Base-by-base conservation (phyloP, 2,888 invertebrate genomes). In the Orthosia incerta region DNA sequence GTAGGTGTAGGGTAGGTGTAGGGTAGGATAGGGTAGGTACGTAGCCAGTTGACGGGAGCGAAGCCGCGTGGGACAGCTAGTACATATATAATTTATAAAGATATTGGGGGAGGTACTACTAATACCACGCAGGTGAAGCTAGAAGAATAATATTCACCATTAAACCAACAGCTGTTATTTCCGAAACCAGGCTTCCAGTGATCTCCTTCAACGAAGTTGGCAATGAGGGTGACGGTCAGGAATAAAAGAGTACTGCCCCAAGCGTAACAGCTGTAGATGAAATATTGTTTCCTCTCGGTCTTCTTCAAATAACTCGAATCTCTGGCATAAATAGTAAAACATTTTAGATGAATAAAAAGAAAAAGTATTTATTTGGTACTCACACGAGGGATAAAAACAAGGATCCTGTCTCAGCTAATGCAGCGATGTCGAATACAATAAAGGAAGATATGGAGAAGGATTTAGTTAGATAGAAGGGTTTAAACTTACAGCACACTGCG, bases 131-230 rank as follows among this genome's bases (percentile, higher is more conserved):
- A 1, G 9, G 39, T 1, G 39, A 1, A 39, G 9, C 31, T 3
- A 39, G 39, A 9, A 39, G 39, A 39, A 7, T 39, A 39, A 39
- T 39, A 39, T 39, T 60, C 92, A 97, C 98, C 97, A 81, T 90
- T 91, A 89, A 98, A 97, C 98, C 98, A 98, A 90, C 98, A 98
- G 65, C 89, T 92, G 62, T 70, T 71, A 50, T 94, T 55, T 1
- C 97, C 97, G 68, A 98, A 96, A 63, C 97, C 96, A 0, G 97
- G 97, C 76, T 96, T 97, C 78, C 95, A 91, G 76, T 97, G 97
- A 18, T 91, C 86, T 0, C 97, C 97, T 18, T 97, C 96, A 0
- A 90, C 89, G 78, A 97, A 95, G 86, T 97, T 97, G 1, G 97
- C 93, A 23, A 96, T 92, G 18, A 97, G 86, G 0, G 97, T 89